Evolutionary conservation across 2,113 vertebrate genomes (phyloP).

Genomic region (Anseranas semipalmata): DNA sequence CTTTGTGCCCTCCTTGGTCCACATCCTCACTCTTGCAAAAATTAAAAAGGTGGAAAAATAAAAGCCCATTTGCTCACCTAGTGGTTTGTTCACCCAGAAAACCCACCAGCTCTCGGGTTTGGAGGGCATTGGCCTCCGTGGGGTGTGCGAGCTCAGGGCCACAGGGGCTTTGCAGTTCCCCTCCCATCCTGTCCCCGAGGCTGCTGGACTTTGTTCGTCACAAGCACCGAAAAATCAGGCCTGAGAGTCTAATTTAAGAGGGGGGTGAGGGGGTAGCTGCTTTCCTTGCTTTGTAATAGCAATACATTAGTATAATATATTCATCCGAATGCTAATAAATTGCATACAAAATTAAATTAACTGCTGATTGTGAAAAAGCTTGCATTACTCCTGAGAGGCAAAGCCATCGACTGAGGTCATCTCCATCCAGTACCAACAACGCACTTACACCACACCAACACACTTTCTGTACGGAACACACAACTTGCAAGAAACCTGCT

Average conservation of each 20-base stretch:
- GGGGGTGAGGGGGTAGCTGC: not conserved
- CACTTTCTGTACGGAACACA: not conserved
- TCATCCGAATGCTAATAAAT: not conserved
- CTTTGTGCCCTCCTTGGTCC: slow-evolving; percentile 7
- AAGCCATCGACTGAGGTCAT: not conserved
- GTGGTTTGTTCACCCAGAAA: not conserved
- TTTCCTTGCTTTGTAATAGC: not conserved
- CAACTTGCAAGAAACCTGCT: not conserved
- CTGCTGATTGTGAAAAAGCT: not conserved
- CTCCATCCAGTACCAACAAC: not conserved
- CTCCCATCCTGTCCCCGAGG: not conserved
- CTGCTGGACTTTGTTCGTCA: not conserved
- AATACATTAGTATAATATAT: not conserved
- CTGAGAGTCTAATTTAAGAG: not conserved
- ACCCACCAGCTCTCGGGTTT: not conserved
- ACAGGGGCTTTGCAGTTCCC: not conserved
- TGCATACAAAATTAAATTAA: not conserved
- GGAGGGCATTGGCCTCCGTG: accelerated
- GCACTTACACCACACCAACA: not conserved
- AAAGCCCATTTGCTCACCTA: not conserved
- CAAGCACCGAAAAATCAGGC: not conserved
- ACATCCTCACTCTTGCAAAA: not conserved
- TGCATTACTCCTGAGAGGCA: not conserved
- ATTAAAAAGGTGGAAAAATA: not conserved
- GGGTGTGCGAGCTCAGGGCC: not conserved